Evolutionary conservation across 2,113 vertebrate genomes (phyloP).

Genomic region (Paracanthobrama guichenoti): DNA sequence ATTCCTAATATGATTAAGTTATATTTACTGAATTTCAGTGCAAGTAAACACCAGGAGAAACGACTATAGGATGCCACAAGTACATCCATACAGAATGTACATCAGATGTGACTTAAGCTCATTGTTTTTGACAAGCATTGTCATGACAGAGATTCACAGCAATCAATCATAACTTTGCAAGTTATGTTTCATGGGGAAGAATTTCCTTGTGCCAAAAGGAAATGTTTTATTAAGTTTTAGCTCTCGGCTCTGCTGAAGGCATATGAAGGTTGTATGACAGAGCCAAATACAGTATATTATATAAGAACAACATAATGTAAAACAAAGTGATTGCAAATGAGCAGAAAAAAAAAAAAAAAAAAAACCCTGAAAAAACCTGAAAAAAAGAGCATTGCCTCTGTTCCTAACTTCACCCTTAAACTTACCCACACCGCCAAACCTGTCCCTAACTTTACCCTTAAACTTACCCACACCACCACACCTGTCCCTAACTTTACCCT

Average conservation of each 20-base stretch:
- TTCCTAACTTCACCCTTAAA: no score
- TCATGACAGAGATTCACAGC: conserved; percentile 6
- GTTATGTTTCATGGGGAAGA: conserved; percentile 7
- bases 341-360: not conserved
- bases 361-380: no score
- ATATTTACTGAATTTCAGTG: conserved; percentile 19
- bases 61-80: not conserved
- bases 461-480: no score
- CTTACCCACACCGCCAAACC: no score
- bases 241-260: not conserved
- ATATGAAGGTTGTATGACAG: not conserved
- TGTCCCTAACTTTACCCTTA: no score
- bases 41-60: no score
- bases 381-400: no score
- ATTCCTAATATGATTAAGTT: conserved; percentile 32
- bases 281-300: not conserved
- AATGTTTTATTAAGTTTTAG: not conserved
- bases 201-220: not conserved
- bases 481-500: no score
- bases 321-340: not conserved
- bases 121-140: conserved; percentile 17
- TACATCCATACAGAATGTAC: not conserved
- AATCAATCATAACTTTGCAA: conserved; percentile 13
- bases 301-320: not conserved
- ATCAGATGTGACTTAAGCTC: not conserved